phyloP scores from a whole-genome alignment of 2,797 vertebrate species.

The Lagodon rhomboides region DNA sequence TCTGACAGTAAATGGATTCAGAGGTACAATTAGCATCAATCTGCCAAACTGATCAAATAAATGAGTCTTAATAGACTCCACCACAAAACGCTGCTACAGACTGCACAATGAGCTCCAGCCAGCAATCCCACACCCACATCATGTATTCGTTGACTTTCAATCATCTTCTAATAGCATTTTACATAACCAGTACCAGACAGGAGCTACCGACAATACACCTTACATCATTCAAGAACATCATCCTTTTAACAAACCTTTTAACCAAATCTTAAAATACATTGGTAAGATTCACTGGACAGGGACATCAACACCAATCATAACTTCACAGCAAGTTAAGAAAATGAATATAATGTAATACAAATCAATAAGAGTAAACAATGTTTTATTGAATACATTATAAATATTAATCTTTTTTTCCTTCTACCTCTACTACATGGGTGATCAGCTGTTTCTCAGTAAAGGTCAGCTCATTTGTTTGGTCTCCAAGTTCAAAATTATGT shows the following conservation, averaged over 20 bases:
- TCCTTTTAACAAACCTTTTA: no score
- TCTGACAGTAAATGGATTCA: conserved; percentile 64
- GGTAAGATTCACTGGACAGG: not conserved
- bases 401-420: not conserved
- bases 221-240: no score
- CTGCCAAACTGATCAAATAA: conserved; percentile 66
- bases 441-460: conserved; percentile 21
- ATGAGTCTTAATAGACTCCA: conserved; percentile 70
- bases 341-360: not conserved
- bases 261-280: no score
- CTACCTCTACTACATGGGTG: not conserved
- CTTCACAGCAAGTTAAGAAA: not conserved
- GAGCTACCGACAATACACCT: not conserved
- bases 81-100: conserved; percentile 58
- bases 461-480: not conserved
- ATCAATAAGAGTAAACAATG: not conserved
- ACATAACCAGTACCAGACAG: conserved; percentile 2
- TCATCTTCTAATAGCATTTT: conserved; percentile 17
- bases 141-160: conserved; percentile 26
- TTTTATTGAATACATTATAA: not conserved
- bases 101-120: conserved; percentile 48
- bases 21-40: conserved; percentile 71
- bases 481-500: conserved; percentile 3
- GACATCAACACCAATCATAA: not conserved
- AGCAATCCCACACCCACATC: conserved; percentile 9